Evolutionary conservation across 2,797 vertebrate genomes (phyloP).

Genomic region (Acanthis flammea): DNA sequence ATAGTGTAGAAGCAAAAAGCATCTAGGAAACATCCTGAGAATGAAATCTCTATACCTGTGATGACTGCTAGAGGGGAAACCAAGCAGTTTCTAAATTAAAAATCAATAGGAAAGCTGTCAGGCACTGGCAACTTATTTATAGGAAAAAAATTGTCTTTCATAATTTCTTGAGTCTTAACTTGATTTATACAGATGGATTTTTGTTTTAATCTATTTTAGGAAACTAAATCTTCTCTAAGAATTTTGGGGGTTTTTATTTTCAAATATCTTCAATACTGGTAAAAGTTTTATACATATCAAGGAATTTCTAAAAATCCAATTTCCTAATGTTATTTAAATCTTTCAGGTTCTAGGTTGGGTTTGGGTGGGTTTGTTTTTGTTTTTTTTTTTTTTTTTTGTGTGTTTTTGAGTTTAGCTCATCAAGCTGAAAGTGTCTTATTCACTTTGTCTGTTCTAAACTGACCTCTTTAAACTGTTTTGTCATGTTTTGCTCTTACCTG

Average conservation of each 20-base stretch:
- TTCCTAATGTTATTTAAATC: background rate
- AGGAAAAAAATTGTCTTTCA: background rate
- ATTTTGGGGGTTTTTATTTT: background rate
- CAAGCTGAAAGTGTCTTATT: background rate
- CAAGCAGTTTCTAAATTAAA: background rate
- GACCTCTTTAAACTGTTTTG: background rate
- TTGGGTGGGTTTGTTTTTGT: background rate
- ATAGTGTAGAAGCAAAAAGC: background rate
- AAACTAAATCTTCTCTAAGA: background rate
- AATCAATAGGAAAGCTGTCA: conserved; percentile 5
- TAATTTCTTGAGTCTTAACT: background rate
- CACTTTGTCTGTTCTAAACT: background rate
- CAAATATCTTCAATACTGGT: background rate
- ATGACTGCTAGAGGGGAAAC: background rate
- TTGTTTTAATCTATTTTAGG: background rate
- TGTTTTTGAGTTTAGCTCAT: background rate
- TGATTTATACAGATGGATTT: background rate
- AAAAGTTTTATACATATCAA: background rate
- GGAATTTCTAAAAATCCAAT: background rate
- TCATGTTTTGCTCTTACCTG: background rate
- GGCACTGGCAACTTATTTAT: background rate
- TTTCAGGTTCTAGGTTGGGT: background rate
- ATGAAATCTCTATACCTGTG: background rate
- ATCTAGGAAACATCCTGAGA: background rate
- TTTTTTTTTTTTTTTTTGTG: background rate